Evolutionary conservation across 2,113 vertebrate genomes (phyloP).

Genomic region (Hippoglossus stenolepis): DNA sequence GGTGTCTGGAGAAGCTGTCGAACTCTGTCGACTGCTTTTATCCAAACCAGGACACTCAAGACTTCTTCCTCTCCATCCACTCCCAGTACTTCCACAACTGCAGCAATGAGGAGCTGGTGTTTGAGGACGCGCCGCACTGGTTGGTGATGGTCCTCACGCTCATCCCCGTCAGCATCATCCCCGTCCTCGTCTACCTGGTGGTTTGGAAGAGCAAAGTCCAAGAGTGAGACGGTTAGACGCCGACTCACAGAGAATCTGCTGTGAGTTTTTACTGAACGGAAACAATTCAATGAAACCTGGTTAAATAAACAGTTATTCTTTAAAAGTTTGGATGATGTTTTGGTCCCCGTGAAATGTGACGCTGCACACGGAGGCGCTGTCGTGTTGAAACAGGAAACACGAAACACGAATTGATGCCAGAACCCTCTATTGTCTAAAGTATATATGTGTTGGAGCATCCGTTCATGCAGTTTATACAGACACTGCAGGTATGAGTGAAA

Average conservation of each 20-base stretch:
- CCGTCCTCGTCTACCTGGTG: constrained; percentile 72
- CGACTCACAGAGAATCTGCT: neutral
- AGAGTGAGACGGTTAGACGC: constrained; percentile 9
- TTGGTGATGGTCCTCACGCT: constrained; percentile 74
- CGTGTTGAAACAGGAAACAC: too few species aligned
- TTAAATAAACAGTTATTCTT: neutral
- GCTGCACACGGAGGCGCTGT: too few species aligned
- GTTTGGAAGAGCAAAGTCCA: constrained; percentile 64
- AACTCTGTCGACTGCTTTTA: accelerated
- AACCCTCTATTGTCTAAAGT: too few species aligned
- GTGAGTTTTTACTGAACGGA: neutral
- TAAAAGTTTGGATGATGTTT: too few species aligned
- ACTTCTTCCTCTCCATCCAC: constrained; percentile 73
- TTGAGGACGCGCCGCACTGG: constrained; percentile 57
- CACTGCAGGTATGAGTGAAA: too few species aligned
- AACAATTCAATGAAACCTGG: neutral
- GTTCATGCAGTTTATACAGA: too few species aligned
- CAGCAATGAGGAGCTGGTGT: neutral
- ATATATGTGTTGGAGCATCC: too few species aligned
- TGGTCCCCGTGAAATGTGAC: too few species aligned
- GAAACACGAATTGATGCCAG: too few species aligned
- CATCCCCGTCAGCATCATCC: constrained; percentile 75
- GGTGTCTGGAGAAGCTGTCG: neutral
- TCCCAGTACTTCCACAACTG: constrained; percentile 70
- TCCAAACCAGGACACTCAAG: constrained; percentile 66